Base-by-base conservation (phyloP, 2,888 invertebrate genomes). In the Lasius fuliginosus region DNA sequence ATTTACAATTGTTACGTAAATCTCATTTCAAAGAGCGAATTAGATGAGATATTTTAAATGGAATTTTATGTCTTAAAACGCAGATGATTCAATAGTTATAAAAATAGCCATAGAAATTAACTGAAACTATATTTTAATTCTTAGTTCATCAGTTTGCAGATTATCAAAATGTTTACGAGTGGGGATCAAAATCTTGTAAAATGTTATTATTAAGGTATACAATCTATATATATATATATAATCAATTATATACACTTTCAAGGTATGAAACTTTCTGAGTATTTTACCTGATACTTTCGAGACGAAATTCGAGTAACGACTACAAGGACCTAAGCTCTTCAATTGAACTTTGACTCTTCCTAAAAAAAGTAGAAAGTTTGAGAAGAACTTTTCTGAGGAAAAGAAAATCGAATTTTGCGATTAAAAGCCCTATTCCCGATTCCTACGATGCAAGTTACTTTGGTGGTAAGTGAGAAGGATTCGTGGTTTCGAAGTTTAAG, bases 391-490 rank as follows among this genome's bases (percentile, higher is more conserved):
- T 69, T 15, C n/a, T 1, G 60, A 33, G 12, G 60, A 73, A 60
- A 60, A 74, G 79, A 60, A 81, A 81, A 81, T 81, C 74, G 74
- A 81, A 74, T 81, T 79, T 60, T 46, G 60, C 60, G 79, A 81
- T 81, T 81, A 81, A 60, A 79, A 79, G 46, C 27, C 36, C 46
- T 40, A 62, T 81, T 81, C 8, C 74, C 74, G 74, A 74, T 73
- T 60, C 12, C 36, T 46, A 60, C 60, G 60, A 74, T 18, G 74
- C 60, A 53, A 74, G 74, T 74, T 73, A 73, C 60, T 74, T 73
- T 60, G n/a, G 74, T 56, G 46, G 79, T 60, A 73, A 81, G 79
- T 60, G 79, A 81, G 79, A 81, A 73, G 79, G 79, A 73, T 81
- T 60, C 74, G 79, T 60, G 79, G 74, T 60, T 73, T 81, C 58